Evolutionary conservation across 1,140 invertebrate species (phyloP).

Genomic region (Megalopta genalis): DNA sequence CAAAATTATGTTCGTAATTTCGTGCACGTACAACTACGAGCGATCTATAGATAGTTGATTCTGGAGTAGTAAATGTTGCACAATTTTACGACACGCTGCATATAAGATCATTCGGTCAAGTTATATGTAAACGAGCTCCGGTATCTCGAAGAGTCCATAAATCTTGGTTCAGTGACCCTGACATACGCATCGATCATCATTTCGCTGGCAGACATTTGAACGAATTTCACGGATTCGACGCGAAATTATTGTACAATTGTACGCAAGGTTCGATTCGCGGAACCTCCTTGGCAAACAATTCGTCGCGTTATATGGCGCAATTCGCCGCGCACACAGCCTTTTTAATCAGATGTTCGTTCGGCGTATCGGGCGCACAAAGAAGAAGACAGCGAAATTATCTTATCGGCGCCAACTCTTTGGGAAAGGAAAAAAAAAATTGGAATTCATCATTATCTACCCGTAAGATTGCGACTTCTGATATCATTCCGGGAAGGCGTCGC

Average conservation of each 20-base stretch:
- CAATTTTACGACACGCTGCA: too few relatives aligned
- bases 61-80: too few relatives aligned
- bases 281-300: too few relatives aligned
- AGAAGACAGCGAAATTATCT: not conserved
- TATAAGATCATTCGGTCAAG: too few relatives aligned
- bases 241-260: not conserved
- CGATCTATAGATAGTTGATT: too few relatives aligned
- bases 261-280: not conserved
- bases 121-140: too few relatives aligned
- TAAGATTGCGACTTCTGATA: slow-evolving; percentile 24
- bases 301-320: not conserved
- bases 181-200: too few relatives aligned
- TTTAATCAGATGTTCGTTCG: slow-evolving; percentile 20
- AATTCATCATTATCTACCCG: not conserved
- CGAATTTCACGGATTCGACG: too few relatives aligned
- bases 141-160: too few relatives aligned
- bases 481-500: slow-evolving; percentile 24
- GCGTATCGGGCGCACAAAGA: not conserved
- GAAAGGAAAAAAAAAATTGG: not conserved
- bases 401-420: not conserved
- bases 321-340: not conserved
- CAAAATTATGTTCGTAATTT: not conserved
- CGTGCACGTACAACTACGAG: too few relatives aligned
- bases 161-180: too few relatives aligned
- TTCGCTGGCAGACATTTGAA: too few relatives aligned